Base-by-base conservation (phyloP, 2,888 invertebrate genomes). In the Pristionchus maxplancki region DNA sequence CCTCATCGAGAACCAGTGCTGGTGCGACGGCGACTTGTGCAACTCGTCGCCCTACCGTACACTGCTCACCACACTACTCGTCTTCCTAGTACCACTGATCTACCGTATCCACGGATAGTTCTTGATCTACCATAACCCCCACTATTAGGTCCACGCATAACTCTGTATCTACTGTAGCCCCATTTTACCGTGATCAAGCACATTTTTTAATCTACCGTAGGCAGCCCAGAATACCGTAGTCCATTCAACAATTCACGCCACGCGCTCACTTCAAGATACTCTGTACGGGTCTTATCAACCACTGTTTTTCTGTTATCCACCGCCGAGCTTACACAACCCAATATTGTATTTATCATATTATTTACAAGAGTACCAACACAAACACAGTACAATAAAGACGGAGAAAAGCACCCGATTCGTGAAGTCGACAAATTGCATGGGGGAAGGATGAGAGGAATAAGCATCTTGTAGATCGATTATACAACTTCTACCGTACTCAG, bases 21-120 rank as follows among this genome's bases (percentile, higher is more conserved):
- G 92, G 92, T 92, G 92, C 85, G 90, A 91, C 71, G 90, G 90
- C 11, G 91, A 92, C 40, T 88, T 90, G 17, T 92, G 92, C 74
- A 92, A 92, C 78, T 88, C 87, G 3, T 74, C 91, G 82, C 82
- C 82, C 31, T 83, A 83, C 82, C 50, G 82, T 83, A 83, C 44
- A 48, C 20, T 34, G 11, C 20, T 34, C 24, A 20, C 48, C 50
- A 50, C 71, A 28, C 4, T 67, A 28, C 34, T 48, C 1, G 1
- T 87, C 8, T 6, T 67, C n/a, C 31, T 85, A 64, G 24, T 34
- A 0, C 5, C 82, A 53, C 20, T 83, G 11, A 44, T 78, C 78
- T 78, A 78, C 78, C 78, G 78, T 78, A 48, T 28, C 15, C 28
- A 34, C 28, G 78, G 28, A n/a, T 78, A 78, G 28, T n/a, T 44